Evolutionary conservation across 2,797 vertebrate genomes (phyloP).

Genomic region (Lerista edwardsae): DNA sequence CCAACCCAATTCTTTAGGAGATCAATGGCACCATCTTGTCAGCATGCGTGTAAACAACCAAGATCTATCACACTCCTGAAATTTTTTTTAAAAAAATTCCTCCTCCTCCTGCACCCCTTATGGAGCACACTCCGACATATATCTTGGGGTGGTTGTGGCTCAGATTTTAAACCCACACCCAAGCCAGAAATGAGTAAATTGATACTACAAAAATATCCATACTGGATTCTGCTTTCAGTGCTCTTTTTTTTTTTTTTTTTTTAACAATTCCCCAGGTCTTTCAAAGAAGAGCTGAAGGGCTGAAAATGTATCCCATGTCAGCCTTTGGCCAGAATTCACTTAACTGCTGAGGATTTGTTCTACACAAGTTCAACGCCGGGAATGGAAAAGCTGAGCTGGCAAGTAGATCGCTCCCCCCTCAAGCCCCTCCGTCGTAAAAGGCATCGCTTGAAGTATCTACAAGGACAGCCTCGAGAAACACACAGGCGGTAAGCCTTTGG

Average conservation of each 20-base stretch:
- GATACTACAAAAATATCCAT: background rate
- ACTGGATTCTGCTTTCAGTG: background rate
- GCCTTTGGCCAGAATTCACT: no score
- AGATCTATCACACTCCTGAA: no score
- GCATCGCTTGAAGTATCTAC: background rate
- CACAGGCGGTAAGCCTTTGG: background rate
- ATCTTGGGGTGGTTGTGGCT: background rate
- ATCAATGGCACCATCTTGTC: no score
- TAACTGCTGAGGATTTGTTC: background rate
- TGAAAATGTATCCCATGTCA: background rate
- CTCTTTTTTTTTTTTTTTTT: background rate
- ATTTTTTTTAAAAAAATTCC: slow-evolving; percentile 41
- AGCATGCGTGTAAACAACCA: no score
- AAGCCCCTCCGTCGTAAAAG: background rate
- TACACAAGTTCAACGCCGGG: no score
- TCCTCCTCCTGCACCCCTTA: background rate
- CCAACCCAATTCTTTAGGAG: no score
- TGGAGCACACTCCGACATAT: slow-evolving; percentile 1
- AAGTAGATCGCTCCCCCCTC: background rate
- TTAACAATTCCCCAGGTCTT: background rate
- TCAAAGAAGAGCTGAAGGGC: background rate
- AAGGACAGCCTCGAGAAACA: slow-evolving; percentile 6
- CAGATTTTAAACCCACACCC: slow-evolving; percentile 9
- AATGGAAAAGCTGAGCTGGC: background rate
- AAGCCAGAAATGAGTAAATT: background rate